phyloP scores from a whole-genome alignment of 2,113 vertebrate species.

The Arothron firmamentum region DNA sequence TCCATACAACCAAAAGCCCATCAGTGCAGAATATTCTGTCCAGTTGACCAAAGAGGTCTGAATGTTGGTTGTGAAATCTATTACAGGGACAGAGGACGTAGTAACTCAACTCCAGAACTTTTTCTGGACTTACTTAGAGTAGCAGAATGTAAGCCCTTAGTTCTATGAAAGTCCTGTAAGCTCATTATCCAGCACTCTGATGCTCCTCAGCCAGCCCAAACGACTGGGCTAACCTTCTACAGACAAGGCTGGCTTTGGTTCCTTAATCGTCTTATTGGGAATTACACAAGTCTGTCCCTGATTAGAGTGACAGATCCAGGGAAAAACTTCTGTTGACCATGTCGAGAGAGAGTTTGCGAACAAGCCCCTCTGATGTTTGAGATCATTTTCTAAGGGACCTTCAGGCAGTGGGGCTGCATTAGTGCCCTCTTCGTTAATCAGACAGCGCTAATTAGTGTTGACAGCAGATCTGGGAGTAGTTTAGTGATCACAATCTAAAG shows the following conservation, averaged over 20 bases:
- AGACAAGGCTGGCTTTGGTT: constrained; percentile 68
- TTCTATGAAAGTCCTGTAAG: constrained; percentile 66
- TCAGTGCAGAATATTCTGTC: too few relatives aligned
- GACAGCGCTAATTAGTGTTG: too few relatives aligned
- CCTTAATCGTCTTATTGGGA: constrained; percentile 74
- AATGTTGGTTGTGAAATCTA: too few relatives aligned
- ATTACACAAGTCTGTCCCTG: constrained; percentile 77
- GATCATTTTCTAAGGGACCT: not conserved
- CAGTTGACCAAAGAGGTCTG: too few relatives aligned
- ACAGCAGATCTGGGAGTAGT: too few relatives aligned
- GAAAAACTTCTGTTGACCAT: constrained; percentile 39
- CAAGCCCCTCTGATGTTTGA: not conserved
- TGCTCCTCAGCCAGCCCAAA: constrained; percentile 60
- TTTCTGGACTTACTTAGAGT: constrained; percentile 33
- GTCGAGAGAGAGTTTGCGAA: constrained; percentile 43
- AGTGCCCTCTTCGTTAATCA: too few relatives aligned
- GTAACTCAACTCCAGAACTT: not conserved
- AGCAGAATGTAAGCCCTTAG: constrained; percentile 61
- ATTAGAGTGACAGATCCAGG: constrained; percentile 61
- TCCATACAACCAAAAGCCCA: too few relatives aligned
- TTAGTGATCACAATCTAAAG: too few relatives aligned
- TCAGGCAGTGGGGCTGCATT: too few relatives aligned
- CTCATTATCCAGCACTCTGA: constrained; percentile 69
- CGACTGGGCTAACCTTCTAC: constrained; percentile 62
- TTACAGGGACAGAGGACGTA: too few relatives aligned